phyloP scores from a whole-genome alignment of 2,888 invertebrate species.

The Teleiodes luculella region DNA sequence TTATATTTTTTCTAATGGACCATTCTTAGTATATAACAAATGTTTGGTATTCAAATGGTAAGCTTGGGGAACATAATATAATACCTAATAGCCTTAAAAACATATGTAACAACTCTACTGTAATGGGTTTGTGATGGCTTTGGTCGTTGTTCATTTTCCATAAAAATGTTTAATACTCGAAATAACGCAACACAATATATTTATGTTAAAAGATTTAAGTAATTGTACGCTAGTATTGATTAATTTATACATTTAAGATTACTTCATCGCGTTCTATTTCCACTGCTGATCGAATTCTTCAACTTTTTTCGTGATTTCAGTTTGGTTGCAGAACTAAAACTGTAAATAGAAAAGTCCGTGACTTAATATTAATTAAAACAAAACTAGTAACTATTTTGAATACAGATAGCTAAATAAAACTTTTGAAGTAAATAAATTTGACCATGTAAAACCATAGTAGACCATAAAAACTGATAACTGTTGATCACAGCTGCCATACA shows the following conservation, averaged over 20 bases:
- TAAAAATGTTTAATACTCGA: too few relatives aligned
- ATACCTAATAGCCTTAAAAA: background rate
- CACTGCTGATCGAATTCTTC: background rate
- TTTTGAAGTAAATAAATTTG: background rate
- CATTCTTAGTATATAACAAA: background rate
- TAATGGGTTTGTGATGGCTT: background rate
- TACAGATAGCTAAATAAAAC: too few relatives aligned
- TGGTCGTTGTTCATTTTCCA: background rate
- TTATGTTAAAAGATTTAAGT: too few relatives aligned
- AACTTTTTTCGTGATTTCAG: background rate
- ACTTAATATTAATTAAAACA: too few relatives aligned
- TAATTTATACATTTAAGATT: background rate
- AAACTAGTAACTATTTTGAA: too few relatives aligned
- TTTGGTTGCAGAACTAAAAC: background rate
- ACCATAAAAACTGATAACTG: too few relatives aligned
- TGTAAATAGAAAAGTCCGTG: background rate
- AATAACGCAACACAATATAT: too few relatives aligned
- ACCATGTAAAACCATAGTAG: background rate
- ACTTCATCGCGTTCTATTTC: background rate
- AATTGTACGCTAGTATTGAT: too few relatives aligned
- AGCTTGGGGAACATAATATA: background rate
- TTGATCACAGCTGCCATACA: background rate
- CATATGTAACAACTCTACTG: background rate
- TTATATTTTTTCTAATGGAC: too few relatives aligned
- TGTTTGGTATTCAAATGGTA: conserved; percentile 8